Conservation (phyloP, 2,888 invertebrate species). For the Prenolepis imparis region DNA sequence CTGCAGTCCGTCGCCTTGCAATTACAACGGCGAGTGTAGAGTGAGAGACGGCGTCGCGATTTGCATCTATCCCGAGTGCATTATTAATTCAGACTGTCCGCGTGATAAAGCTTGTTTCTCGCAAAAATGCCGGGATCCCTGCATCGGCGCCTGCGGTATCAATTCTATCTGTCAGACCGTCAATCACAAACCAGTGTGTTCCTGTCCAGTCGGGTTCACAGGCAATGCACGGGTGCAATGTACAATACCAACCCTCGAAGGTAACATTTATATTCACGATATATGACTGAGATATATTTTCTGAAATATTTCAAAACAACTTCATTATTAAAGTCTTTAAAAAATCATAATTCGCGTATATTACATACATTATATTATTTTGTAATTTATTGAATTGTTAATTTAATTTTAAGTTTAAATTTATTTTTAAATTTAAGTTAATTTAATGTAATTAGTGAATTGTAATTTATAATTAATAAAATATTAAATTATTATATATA, state of each 20-base stretch:
- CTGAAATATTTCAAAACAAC: slow-evolving; percentile 69
- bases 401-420: too few relatives aligned
- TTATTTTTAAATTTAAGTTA: too few relatives aligned
- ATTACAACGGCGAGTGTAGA: slow-evolving; percentile 93
- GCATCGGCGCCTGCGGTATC: slow-evolving; percentile 93
- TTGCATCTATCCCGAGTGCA: slow-evolving; percentile 95
- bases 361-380: too few relatives aligned
- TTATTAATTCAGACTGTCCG: slow-evolving; percentile 95
- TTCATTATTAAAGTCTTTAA: slow-evolving; percentile 56
- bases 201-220: slow-evolving; percentile 92
- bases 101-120: slow-evolving; percentile 93
- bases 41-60: slow-evolving; percentile 90
- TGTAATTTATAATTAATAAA: slow-evolving; percentile 5
- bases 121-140: slow-evolving; percentile 94
- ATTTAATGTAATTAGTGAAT: too few relatives aligned
- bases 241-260: slow-evolving; percentile 83
- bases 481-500: neutral
- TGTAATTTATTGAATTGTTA: too few relatives aligned
- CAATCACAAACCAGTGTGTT: slow-evolving; percentile 94
- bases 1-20: slow-evolving; percentile 95
- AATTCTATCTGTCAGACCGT: slow-evolving; percentile 93
- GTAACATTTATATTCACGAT: slow-evolving; percentile 45
- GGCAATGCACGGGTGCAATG: slow-evolving; percentile 94
- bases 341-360: neutral
- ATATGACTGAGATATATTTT: slow-evolving; percentile 49